These are phyloP conservation scores for Sebastes ruberrimus DNA, from an alignment of 2,797 vertebrate genomes.

Conservation along the genomic window DNA sequence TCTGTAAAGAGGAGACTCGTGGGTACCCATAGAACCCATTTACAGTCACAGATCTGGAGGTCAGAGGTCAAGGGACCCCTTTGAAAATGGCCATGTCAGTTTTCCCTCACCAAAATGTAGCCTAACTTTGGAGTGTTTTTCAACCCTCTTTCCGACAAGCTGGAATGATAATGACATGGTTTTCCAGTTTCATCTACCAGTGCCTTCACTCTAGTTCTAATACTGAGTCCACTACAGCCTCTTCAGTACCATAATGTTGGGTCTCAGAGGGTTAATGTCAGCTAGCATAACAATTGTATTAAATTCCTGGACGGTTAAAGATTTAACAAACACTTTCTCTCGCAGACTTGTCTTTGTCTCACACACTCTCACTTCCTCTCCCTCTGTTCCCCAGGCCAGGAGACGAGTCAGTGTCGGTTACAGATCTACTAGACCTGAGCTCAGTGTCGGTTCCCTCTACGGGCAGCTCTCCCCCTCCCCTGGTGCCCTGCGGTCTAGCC, in stretches of 20 bases:
- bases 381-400: conserved; percentile 74
- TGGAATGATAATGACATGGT: too few relatives aligned
- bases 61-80: too few relatives aligned
- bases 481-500: conserved; percentile 58
- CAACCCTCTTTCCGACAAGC: too few relatives aligned
- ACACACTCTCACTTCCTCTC: conserved; percentile 4
- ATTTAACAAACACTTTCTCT: background rate
- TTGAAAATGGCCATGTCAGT: rapidly evolving
- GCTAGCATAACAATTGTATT: background rate
- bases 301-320: background rate
- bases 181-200: too few relatives aligned
- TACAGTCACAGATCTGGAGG: rapidly evolving
- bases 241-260: rapidly evolving
- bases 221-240: too few relatives aligned
- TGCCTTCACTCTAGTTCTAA: too few relatives aligned
- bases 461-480: conserved; percentile 71
- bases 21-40: too few relatives aligned
- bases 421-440: conserved; percentile 86
- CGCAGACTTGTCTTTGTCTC: background rate
- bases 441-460: conserved; percentile 76
- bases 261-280: background rate
- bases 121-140: too few relatives aligned
- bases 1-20: too few relatives aligned
- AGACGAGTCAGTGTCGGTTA: conserved; percentile 85
- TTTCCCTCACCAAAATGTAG: background rate